Conservation (phyloP, 2,888 invertebrate species). For the Hemaris fuciformis region DNA sequence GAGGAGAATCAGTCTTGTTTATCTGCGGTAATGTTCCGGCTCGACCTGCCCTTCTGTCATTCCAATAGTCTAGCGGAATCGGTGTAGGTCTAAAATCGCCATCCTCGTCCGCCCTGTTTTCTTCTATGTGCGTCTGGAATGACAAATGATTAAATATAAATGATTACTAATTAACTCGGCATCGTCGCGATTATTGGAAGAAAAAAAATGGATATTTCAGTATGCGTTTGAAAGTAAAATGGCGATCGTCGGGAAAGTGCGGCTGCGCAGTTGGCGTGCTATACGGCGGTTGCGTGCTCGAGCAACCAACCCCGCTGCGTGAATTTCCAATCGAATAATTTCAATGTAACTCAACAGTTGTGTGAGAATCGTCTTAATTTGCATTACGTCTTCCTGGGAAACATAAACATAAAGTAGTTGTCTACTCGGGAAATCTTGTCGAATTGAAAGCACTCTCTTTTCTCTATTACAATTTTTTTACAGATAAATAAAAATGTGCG, state of each 20-base stretch:
- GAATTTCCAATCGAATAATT: slow-evolving; percentile 69
- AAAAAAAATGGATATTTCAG: slow-evolving; percentile 56
- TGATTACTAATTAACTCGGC: slow-evolving; percentile 28
- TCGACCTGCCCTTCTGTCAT: slow-evolving; percentile 37
- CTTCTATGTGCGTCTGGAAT: slow-evolving; percentile 59
- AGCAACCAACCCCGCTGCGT: slow-evolving; percentile 46
- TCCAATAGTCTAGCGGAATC: slow-evolving; percentile 67
- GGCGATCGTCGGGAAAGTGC: slow-evolving; percentile 67
- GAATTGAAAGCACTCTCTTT: no score
- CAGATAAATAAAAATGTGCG: no score
- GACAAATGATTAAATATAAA: slow-evolving; percentile 25
- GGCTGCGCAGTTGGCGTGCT: slow-evolving; percentile 51
- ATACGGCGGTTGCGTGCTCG: slow-evolving; percentile 55
- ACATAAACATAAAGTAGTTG: not conserved
- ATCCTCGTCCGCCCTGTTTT: slow-evolving; percentile 47
- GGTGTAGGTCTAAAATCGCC: slow-evolving; percentile 68
- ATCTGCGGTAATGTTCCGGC: slow-evolving; percentile 54
- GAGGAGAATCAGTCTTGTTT: slow-evolving; percentile 42
- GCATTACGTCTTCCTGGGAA: slow-evolving; percentile 5
- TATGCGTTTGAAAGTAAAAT: slow-evolving; percentile 80
- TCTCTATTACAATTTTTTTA: no score
- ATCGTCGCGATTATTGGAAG: slow-evolving; percentile 31
- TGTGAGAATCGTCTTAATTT: not conserved
- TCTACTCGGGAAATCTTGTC: not conserved
- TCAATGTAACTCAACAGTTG: slow-evolving; percentile 40